phyloP scores from a whole-genome alignment of 2,113 vertebrate species.

The Phrynosoma platyrhinos region DNA sequence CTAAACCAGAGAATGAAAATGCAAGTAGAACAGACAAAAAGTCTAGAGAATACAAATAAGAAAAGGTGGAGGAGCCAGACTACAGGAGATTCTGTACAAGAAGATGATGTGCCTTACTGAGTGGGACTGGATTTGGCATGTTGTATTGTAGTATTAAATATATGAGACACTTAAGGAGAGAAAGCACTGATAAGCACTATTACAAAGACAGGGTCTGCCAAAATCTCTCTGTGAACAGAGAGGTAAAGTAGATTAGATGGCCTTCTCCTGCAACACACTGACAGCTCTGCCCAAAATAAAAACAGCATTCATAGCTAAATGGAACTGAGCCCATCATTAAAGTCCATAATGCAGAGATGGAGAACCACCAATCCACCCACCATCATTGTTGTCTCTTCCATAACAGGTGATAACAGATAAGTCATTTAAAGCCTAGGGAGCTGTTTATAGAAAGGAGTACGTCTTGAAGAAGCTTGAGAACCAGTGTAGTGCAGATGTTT shows the following conservation, averaged over 20 bases:
- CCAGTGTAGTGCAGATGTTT: too few relatives aligned
- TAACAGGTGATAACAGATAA: too few relatives aligned
- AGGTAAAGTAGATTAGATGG: not conserved
- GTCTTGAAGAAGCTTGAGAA: too few relatives aligned
- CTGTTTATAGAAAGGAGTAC: too few relatives aligned
- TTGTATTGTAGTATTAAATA: not conserved
- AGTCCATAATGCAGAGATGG: too few relatives aligned
- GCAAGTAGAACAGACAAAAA: not conserved
- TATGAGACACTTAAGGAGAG: not conserved
- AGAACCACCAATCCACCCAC: too few relatives aligned
- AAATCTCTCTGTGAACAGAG: not conserved
- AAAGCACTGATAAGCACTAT: not conserved
- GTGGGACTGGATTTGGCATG: not conserved
- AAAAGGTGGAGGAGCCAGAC: conserved; percentile 32
- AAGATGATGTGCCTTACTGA: conserved; percentile 7
- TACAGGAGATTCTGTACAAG: not conserved
- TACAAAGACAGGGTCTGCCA: not conserved
- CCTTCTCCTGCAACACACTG: not conserved
- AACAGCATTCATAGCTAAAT: too few relatives aligned
- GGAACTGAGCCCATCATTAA: too few relatives aligned
- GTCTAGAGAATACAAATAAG: conserved; percentile 27
- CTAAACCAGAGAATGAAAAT: conserved; percentile 24
- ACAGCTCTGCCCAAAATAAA: too few relatives aligned
- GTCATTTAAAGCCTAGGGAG: too few relatives aligned
- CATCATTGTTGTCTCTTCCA: too few relatives aligned